phyloP scores from a whole-genome alignment of 2,113 vertebrate genomes.

The Ctenodactylus gundi region DNA sequence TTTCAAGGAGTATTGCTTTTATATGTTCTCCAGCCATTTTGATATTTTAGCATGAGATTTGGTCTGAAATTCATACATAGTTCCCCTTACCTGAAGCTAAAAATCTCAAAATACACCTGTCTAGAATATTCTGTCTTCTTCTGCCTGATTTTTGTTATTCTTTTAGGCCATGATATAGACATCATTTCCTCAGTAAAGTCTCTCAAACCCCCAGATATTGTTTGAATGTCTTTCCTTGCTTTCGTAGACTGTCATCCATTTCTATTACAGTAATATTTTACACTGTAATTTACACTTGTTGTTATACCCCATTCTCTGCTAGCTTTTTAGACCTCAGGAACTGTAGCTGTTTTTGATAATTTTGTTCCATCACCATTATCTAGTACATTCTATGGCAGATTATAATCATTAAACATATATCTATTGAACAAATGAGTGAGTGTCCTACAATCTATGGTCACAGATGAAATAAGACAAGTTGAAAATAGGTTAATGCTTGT shows the following conservation, averaged over 20 bases:
- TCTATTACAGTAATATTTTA: background rate
- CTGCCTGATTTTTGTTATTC: background rate
- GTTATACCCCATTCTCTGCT: background rate
- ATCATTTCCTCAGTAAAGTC: background rate
- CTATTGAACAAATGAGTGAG: background rate
- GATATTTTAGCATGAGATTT: background rate
- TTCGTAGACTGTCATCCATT: background rate
- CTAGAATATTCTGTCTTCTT: background rate
- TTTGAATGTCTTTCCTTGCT: background rate
- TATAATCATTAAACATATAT: background rate
- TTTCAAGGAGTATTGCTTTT: background rate
- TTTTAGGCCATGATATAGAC: background rate
- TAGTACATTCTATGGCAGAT: background rate
- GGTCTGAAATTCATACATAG: background rate
- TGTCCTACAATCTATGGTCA: background rate
- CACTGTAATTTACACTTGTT: background rate
- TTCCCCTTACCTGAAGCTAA: background rate
- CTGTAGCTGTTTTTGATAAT: background rate
- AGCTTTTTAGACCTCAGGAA: background rate
- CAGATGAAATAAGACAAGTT: background rate
- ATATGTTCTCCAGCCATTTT: background rate
- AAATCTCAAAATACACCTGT: background rate
- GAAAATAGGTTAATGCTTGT: conserved; percentile 3
- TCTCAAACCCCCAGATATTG: background rate
- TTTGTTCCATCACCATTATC: background rate